These are phyloP conservation scores for Anthrax anthrax DNA, from an alignment of 2,888 invertebrate species.

Conservation along the genomic window DNA sequence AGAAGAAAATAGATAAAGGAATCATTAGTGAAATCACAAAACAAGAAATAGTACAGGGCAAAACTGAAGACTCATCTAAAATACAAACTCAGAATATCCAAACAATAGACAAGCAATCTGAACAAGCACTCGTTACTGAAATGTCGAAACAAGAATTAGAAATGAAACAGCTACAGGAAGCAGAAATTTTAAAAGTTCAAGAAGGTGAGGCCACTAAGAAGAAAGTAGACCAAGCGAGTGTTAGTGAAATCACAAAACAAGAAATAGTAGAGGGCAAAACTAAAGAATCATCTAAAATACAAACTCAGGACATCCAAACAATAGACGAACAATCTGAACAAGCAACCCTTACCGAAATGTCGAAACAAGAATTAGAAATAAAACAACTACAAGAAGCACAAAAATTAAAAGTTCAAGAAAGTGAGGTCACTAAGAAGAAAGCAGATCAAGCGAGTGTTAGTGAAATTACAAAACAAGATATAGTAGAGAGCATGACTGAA, in stretches of 20 bases:
- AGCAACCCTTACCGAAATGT: conserved; percentile 5
- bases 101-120: not conserved
- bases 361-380: conserved; percentile 4
- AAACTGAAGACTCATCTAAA: too few species aligned
- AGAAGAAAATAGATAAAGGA: too few species aligned
- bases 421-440: conserved; percentile 7
- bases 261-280: conserved; percentile 10
- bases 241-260: conserved; percentile 10
- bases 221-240: not conserved
- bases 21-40: too few species aligned
- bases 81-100: not conserved
- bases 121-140: conserved; percentile 2
- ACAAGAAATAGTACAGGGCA: too few species aligned
- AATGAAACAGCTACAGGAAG: conserved; percentile 1
- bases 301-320: conserved; percentile 6
- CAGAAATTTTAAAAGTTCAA: conserved; percentile 7
- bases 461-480: not conserved
- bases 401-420: conserved; percentile 8
- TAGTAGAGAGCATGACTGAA: not conserved
- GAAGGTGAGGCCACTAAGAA: too few species aligned
- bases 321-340: conserved; percentile 10
- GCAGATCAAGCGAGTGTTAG: not conserved
- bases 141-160: not conserved
- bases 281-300: conserved; percentile 12
- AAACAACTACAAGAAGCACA: not conserved